Evolutionary conservation across 2,797 vertebrate genomes (phyloP), one percentile per base, ranked within the genome.

Genomic region (Uromys caudimaculatus): DNA sequence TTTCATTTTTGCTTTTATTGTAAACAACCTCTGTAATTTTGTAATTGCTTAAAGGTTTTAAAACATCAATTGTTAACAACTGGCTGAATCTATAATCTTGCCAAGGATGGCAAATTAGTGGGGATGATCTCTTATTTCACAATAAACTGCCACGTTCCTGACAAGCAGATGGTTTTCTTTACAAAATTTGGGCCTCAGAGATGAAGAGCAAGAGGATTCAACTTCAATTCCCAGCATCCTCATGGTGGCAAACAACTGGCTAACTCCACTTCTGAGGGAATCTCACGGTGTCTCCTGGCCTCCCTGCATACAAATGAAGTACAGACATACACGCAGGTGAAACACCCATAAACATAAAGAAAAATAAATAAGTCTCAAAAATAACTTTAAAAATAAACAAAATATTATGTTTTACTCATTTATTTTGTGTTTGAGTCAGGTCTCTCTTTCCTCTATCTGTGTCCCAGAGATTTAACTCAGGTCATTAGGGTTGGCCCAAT

Each of bases 61-160:
- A 60, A 78, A 67, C 2, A 89, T 38, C 38, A 77, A 60, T 41
- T 58, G 41, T 35, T 88, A 93, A 88, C 56, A 69, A 54, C 38
- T 83, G 62, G 38, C 44, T 78, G 56, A 85, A 62, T 89, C 82
- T 87, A 58, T 93, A 78, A 96, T 89, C n/a, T 93, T 32, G 29
- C 82, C 44, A 81, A 27, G 24, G 2, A 0, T 92, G 89, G n/a
- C 6, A 50, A 84, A 89, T 47, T 29, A 87, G 35, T 88, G 87
- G 64, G 24, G 56, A 58, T 47, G 75, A 44, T 58, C 14, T 71
- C 32, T 96, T 92, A 67, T 85, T 94, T 86, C 56, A 89, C 23
- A 76, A 35, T 56, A 60, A 76, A 24, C 23, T 91, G 16, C 12
- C 29, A 89, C 75, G 89, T 6, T 41, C 41, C 29, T 60, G 23